Base-by-base conservation (phyloP, 2,113 vertebrate genomes). In the Oriolus oriolus region DNA sequence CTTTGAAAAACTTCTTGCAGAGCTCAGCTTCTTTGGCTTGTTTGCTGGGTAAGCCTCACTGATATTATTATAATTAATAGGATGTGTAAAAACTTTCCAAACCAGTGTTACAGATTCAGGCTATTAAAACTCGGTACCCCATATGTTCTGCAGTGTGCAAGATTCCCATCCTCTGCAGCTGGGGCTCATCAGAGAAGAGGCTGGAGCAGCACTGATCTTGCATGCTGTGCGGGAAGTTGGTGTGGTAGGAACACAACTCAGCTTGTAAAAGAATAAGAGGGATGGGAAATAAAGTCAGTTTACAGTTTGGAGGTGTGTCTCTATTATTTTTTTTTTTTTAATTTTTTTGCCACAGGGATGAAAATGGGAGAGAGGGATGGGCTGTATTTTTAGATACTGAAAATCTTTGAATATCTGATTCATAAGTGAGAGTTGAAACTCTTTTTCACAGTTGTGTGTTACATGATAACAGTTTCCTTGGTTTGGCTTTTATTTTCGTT, bases 1-100 rank as follows among this genome's bases (percentile, higher is more conserved):
- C 89, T 96, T 93, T 89, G 93, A 94, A 95, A 93, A 96, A 96
- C 84, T 96, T 96, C 60, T 76, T 94, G 91, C 91, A 93, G 70
- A 94, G 93, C 91, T 96, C 95, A 97, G 95, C 89, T 87, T 49
- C 91, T 96, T 96, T 68, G 91, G 39, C 89, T 96, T 96, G 94
- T 96, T 97, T 96, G 93, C 95, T 91, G 90, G 83, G 66, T 88
- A 90, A 95, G 94, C 85, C 86, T 94, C 83, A 90, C 68, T 86
- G 91, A 89, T 96, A 95, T 68, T 97, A 59, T 82, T 93, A 63
- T 91, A 95, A 93, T 93, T 95, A 95, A 92, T 84, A 95, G 76
- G 84, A 92, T 93, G 44, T 89, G 65, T 94, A 91, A 95, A 92
- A 94, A 79, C 41, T 94, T 92, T 37, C 89, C 68, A 61, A 96